These are phyloP conservation scores for Philhelius pedissequus DNA, from an alignment of 2,888 invertebrate genomes.

Conservation along the genomic window DNA sequence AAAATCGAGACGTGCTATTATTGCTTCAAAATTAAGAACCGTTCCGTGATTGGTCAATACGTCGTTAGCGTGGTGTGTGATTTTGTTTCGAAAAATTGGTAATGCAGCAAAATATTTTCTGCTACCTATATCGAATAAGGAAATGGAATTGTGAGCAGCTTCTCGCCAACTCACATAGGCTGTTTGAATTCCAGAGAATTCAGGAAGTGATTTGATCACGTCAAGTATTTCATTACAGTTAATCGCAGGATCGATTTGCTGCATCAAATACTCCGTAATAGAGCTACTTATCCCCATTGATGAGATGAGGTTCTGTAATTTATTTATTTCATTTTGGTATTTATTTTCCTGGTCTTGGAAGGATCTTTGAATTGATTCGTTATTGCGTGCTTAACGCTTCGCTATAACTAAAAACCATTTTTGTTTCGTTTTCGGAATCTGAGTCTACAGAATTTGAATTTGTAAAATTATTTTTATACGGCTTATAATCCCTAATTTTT, in stretches of 20 bases:
- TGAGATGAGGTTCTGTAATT: background rate
- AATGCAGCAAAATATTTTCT: background rate
- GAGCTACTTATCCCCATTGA: background rate
- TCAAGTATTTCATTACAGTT: background rate
- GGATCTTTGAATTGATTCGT: background rate
- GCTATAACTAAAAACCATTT: background rate
- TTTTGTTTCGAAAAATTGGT: background rate
- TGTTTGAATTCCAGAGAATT: background rate
- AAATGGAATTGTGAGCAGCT: conserved; percentile 1
- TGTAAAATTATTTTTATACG: background rate
- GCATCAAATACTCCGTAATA: background rate
- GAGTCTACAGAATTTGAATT: background rate
- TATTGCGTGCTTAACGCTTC: background rate
- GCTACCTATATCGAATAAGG: background rate
- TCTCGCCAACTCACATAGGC: conserved; percentile 7
- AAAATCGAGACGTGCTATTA: no score
- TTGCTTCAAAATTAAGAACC: background rate
- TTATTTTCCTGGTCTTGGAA: background rate
- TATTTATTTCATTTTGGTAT: background rate
- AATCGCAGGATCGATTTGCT: background rate
- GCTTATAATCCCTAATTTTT: no score
- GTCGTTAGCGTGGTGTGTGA: background rate
- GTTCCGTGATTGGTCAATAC: background rate
- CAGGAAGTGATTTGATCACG: conserved; percentile 3
- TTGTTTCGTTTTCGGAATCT: background rate